phyloP scores from a whole-genome alignment of 2,113 vertebrate species.

The Pheucticus melanocephalus region DNA sequence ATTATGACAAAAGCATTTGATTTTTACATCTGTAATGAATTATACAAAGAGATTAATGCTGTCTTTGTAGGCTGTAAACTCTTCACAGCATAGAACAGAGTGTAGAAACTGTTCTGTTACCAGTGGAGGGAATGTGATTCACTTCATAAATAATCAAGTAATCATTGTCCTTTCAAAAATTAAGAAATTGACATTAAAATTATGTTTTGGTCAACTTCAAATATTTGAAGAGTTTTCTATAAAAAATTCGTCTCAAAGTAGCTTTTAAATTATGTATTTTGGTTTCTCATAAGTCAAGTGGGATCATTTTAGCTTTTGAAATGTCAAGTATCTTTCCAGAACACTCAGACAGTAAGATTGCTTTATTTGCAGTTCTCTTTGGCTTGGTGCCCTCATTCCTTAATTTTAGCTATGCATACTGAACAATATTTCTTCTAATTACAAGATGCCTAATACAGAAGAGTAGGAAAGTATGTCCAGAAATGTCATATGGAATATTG shows the following conservation, averaged over 20 bases:
- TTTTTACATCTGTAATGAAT: background rate
- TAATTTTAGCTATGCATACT: conserved; percentile 28
- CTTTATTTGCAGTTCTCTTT: conserved; percentile 53
- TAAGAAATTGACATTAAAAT: background rate
- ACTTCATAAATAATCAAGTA: background rate
- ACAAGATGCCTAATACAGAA: background rate
- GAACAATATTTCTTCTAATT: conserved; percentile 43
- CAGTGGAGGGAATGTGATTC: background rate
- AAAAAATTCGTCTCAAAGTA: background rate
- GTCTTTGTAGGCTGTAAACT: background rate
- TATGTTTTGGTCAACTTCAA: background rate
- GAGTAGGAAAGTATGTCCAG: background rate
- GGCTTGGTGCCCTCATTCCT: background rate
- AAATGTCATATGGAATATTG: background rate
- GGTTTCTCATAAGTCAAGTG: conserved; percentile 21
- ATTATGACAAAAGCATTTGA: background rate
- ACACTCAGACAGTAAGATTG: conserved; percentile 5
- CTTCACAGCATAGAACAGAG: background rate
- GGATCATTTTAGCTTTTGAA: conserved; percentile 49
- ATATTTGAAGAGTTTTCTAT: background rate
- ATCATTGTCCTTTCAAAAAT: background rate
- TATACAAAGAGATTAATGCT: background rate
- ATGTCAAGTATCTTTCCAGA: conserved; percentile 37
- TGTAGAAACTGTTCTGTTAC: background rate
- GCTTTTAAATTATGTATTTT: conserved; percentile 22